A percentile compares a stretch with the other conserved stretches of the same genome.
phyloP scores from a whole-genome alignment of 2,113 vertebrate genomes.

The Crotalus horridus region DNA sequence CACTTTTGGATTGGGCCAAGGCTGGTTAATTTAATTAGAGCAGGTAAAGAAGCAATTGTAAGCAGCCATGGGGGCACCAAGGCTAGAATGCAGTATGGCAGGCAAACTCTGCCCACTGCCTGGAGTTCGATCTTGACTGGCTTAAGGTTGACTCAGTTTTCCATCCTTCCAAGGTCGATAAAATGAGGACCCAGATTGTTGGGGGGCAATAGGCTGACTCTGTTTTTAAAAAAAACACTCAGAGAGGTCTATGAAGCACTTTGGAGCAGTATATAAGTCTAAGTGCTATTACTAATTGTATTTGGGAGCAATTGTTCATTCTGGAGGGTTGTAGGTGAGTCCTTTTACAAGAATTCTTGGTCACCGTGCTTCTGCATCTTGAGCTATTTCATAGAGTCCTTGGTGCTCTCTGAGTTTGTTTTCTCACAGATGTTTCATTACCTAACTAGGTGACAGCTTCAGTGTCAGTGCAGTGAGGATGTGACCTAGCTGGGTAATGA shows the following conservation, averaged over 20 bases:
- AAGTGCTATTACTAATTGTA: neutral
- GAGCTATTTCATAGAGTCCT: neutral
- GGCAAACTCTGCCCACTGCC: neutral
- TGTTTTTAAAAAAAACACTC: neutral
- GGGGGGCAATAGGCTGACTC: neutral
- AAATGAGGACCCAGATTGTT: neutral
- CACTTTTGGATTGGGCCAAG: neutral
- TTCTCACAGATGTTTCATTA: neutral
- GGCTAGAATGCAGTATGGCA: neutral
- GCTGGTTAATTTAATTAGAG: neutral
- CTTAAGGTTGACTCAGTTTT: neutral
- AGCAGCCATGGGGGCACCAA: neutral
- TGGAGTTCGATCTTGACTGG: neutral
- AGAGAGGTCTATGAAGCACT: neutral
- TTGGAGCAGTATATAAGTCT: neutral
- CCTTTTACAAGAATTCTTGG: neutral
- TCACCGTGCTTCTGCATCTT: neutral
- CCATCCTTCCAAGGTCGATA: neutral
- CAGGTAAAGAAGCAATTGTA: neutral
- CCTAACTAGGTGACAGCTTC: neutral
- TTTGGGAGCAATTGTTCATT: neutral
- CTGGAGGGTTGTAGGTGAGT: neutral
- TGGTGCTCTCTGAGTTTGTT: neutral
- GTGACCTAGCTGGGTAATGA: neutral
- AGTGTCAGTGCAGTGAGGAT: neutral